Conservation (phyloP, 2,888 invertebrate genomes). For the Cryptosula pallasiana region DNA sequence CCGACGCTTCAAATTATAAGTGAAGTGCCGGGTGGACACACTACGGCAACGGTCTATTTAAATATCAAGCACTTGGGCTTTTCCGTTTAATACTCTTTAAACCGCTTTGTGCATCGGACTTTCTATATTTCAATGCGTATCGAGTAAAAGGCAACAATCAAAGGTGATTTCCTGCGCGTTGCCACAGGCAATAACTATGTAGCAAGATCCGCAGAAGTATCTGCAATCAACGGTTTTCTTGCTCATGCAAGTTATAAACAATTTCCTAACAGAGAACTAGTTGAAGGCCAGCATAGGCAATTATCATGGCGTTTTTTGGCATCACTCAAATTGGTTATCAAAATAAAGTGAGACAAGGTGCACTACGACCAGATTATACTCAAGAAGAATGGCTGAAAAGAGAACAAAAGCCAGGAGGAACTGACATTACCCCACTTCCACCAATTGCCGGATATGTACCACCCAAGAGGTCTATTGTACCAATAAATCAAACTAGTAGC, state of each 20-base stretch:
- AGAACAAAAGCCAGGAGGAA: constrained; percentile 24
- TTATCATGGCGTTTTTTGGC: constrained; percentile 53
- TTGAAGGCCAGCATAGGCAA: too few relatives aligned
- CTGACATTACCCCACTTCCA: constrained; percentile 23
- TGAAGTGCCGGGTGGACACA: not conserved
- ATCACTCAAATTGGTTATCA: constrained; percentile 49
- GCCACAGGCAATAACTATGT: not conserved
- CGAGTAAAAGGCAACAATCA: too few relatives aligned
- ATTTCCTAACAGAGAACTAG: too few relatives aligned
- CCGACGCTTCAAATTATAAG: not conserved
- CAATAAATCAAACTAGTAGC: constrained; percentile 39
- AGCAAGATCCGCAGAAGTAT: too few relatives aligned
- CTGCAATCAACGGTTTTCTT: not conserved
- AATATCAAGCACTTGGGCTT: too few relatives aligned
- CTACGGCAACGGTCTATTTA: not conserved
- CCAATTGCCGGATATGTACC: constrained; percentile 28
- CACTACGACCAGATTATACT: constrained; percentile 33
- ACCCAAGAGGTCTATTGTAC: constrained; percentile 39
- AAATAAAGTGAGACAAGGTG: constrained; percentile 43
- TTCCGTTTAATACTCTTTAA: too few relatives aligned
- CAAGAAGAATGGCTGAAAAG: constrained; percentile 11
- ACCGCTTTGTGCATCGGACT: too few relatives aligned
- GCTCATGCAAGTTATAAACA: too few relatives aligned
- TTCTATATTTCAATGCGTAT: too few relatives aligned
- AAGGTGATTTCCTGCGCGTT: not conserved